These are phyloP conservation scores for Heteromurus nitidus DNA, from an alignment of 2,888 invertebrate genomes.

Conservation along the genomic window DNA sequence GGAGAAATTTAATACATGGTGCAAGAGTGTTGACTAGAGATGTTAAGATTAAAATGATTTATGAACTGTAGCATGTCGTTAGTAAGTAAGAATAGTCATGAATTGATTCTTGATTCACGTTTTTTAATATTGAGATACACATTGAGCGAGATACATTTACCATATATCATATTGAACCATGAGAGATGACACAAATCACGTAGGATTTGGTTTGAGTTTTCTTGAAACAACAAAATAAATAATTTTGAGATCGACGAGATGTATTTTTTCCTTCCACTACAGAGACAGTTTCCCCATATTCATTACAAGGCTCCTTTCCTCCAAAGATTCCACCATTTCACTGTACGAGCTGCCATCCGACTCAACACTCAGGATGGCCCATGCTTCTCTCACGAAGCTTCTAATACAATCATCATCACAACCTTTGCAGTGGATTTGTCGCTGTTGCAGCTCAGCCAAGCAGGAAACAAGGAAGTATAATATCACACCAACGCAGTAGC, in stretches of 20 bases:
- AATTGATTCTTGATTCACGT: not conserved
- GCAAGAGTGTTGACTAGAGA: not conserved
- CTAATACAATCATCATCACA: slow-evolving; percentile 30
- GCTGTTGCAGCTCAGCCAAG: slow-evolving; percentile 24
- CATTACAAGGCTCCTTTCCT: slow-evolving; percentile 36
- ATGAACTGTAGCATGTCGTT: not conserved
- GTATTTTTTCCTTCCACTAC: too few species aligned
- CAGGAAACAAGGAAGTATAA: slow-evolving; percentile 50
- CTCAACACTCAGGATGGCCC: slow-evolving; percentile 53
- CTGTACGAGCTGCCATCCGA: slow-evolving; percentile 46
- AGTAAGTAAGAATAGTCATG: not conserved
- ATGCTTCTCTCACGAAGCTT: slow-evolving; percentile 48
- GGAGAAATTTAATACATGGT: not conserved
- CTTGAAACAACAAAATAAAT: too few species aligned
- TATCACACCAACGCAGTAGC: slow-evolving; percentile 53
- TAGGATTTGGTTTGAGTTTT: too few species aligned
- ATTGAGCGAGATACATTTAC: not conserved
- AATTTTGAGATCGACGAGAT: not conserved
- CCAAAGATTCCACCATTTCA: slow-evolving; percentile 41
- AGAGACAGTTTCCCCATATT: slow-evolving; percentile 40
- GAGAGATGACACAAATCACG: not conserved
- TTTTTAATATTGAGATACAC: not conserved
- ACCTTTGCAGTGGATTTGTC: slow-evolving; percentile 21
- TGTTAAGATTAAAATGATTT: not conserved
- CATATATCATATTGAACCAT: not conserved